Evolutionary conservation across 2,113 vertebrate genomes (phyloP).

Genomic region (Pterocles orientalis): DNA sequence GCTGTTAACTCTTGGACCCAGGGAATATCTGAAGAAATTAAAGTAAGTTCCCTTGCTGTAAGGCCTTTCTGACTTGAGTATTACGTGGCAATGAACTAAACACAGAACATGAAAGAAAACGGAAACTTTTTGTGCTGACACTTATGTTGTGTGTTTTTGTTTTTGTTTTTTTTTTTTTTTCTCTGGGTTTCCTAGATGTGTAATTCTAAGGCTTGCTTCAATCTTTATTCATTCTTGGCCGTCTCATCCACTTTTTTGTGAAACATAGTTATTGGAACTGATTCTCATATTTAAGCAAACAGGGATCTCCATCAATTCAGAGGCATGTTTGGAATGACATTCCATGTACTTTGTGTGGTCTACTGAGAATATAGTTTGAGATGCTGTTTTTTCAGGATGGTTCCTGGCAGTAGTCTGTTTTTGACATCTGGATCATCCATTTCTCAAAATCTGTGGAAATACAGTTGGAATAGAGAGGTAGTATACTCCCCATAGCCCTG

Average conservation of each 20-base stretch:
- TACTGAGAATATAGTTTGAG: not conserved
- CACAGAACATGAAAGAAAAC: not conserved
- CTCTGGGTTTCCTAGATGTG: not conserved
- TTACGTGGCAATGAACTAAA: not conserved
- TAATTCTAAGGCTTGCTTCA: not conserved
- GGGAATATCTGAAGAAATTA: not conserved
- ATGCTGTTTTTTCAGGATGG: not conserved
- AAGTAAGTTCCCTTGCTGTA: not conserved
- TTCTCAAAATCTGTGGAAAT: not conserved
- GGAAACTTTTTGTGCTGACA: not conserved
- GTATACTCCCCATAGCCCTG: rapidly evolving
- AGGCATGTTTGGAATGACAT: not conserved
- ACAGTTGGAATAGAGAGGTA: not conserved
- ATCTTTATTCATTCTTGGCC: not conserved
- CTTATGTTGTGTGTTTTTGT: not conserved
- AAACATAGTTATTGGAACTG: not conserved
- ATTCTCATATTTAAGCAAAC: not conserved
- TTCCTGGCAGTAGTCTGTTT: not conserved
- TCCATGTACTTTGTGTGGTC: not conserved
- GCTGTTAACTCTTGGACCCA: not conserved
- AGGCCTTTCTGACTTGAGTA: not conserved
- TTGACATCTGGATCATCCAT: not conserved
- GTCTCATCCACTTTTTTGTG: not conserved
- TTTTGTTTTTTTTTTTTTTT: not conserved
- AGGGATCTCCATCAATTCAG: not conserved